phyloP scores from a whole-genome alignment of 2,113 vertebrate species.

The Meleagris gallopavo region DNA sequence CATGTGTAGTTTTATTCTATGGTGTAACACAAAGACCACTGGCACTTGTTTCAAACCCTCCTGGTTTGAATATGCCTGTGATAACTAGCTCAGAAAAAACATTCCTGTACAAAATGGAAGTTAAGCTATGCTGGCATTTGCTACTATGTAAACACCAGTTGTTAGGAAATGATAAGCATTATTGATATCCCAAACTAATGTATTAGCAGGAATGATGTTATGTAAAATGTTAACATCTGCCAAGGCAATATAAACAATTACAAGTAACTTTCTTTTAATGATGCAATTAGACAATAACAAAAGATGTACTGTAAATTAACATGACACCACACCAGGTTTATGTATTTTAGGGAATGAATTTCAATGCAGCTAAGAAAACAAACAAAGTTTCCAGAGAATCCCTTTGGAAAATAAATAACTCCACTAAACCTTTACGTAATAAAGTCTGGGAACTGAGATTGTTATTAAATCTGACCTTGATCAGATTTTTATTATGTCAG shows the following conservation, averaged over 20 bases:
- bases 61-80: constrained; percentile 36
- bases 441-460: constrained; percentile 78
- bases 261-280: constrained; percentile 81
- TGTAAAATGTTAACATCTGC: constrained; percentile 82
- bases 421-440: constrained; percentile 66
- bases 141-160: constrained; percentile 81
- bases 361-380: constrained; percentile 63
- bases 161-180: constrained; percentile 76
- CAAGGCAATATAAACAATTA: constrained; percentile 77
- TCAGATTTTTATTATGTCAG: constrained; percentile 86
- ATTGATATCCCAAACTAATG: constrained; percentile 74
- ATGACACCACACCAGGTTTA: constrained; percentile 63
- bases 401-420: constrained; percentile 63
- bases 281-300: constrained; percentile 74
- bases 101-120: constrained; percentile 46
- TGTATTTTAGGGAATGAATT: constrained; percentile 68
- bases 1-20: not conserved
- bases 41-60: not conserved
- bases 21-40: not conserved
- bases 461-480: constrained; percentile 87
- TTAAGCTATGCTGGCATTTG: constrained; percentile 75
- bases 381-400: constrained; percentile 72
- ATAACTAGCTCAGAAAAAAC: constrained; percentile 65
- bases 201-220: constrained; percentile 76
- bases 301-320: constrained; percentile 77